Percentiles rank a stretch among this genome's conserved stretches.
These are phyloP conservation scores for Diloba caeruleocephala DNA, from an alignment of 2,888 invertebrate genomes.

Conservation along the genomic window DNA sequence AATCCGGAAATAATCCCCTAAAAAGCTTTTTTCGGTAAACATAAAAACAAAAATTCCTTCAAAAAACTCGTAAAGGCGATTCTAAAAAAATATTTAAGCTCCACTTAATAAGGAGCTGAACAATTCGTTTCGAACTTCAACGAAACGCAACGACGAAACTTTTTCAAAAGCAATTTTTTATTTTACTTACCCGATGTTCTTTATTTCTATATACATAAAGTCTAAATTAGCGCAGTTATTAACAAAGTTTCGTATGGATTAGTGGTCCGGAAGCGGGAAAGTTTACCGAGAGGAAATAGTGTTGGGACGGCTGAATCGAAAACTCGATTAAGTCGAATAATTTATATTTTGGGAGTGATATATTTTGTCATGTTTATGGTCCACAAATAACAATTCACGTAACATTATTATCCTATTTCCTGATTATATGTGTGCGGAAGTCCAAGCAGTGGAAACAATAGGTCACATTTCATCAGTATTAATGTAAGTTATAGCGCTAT, in stretches of 20 bases:
- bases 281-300: constrained; percentile 56
- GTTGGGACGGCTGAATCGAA: constrained; percentile 39
- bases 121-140: constrained; percentile 61
- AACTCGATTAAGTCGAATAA: constrained; percentile 41
- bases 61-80: constrained; percentile 44
- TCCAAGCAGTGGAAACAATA: constrained; percentile 2
- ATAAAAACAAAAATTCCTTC: constrained; percentile 20
- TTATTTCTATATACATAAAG: constrained; percentile 62
- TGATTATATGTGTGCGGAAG: constrained; percentile 9
- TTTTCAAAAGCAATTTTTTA: constrained; percentile 35
- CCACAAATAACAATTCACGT: constrained; percentile 10
- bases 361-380: constrained; percentile 36
- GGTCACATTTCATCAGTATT: background rate
- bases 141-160: constrained; percentile 49
- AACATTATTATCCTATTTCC: constrained; percentile 9
- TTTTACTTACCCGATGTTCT: constrained; percentile 45
- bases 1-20: constrained; percentile 18
- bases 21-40: constrained; percentile 11
- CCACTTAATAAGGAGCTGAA: constrained; percentile 62
- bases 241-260: constrained; percentile 74
- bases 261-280: constrained; percentile 65
- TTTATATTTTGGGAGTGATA: constrained; percentile 23
- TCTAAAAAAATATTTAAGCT: constrained; percentile 60
- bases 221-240: constrained; percentile 68
- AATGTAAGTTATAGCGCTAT: background rate